A percentile compares a stretch with the other conserved stretches of the same genome.
Evolutionary conservation across 2,888 invertebrate species (phyloP).

Genomic region (Lithophane leautieri): DNA sequence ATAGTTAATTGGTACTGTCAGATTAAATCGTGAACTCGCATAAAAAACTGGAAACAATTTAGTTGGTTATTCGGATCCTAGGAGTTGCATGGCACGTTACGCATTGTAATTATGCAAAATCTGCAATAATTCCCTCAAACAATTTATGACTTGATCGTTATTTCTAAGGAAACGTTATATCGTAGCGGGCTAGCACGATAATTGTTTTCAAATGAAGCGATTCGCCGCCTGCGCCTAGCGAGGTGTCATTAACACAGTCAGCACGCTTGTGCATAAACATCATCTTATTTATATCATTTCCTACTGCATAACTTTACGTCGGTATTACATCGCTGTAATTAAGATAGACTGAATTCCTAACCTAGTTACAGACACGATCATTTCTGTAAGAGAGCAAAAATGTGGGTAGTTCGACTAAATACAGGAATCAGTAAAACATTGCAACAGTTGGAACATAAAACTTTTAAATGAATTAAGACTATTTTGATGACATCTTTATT

Average conservation of each 20-base stretch:
- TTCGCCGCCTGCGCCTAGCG: slow-evolving; percentile 55
- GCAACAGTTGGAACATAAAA: no score
- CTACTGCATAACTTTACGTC: slow-evolving; percentile 53
- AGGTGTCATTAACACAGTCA: slow-evolving; percentile 72
- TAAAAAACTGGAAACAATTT: slow-evolving; percentile 10
- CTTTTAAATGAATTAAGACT: background rate
- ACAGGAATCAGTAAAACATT: background rate
- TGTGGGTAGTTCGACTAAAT: slow-evolving; percentile 28
- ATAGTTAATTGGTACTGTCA: slow-evolving; percentile 24
- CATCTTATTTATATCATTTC: slow-evolving; percentile 65
- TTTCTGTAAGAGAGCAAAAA: slow-evolving; percentile 1
- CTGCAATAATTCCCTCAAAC: slow-evolving; percentile 20
- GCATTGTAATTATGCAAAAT: slow-evolving; percentile 41
- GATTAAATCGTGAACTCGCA: slow-evolving; percentile 13
- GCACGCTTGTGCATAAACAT: slow-evolving; percentile 71
- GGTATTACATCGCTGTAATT: slow-evolving; percentile 45
- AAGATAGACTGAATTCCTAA: slow-evolving; percentile 52
- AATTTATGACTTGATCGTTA: slow-evolving; percentile 57
- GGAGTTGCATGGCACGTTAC: slow-evolving; percentile 27
- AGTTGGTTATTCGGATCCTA: slow-evolving; percentile 9
- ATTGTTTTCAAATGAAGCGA: slow-evolving; percentile 77
- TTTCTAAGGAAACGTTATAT: slow-evolving; percentile 66
- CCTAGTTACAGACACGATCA: slow-evolving; percentile 34
- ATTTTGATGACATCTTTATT: slow-evolving; percentile 13
- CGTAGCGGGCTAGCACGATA: slow-evolving; percentile 73